A percentile compares a stretch with the other conserved stretches of the same genome.
Evolutionary conservation across 53 echinoderm and acorn worm species (phyloP).

Genomic region (Crossaster papposus): DNA sequence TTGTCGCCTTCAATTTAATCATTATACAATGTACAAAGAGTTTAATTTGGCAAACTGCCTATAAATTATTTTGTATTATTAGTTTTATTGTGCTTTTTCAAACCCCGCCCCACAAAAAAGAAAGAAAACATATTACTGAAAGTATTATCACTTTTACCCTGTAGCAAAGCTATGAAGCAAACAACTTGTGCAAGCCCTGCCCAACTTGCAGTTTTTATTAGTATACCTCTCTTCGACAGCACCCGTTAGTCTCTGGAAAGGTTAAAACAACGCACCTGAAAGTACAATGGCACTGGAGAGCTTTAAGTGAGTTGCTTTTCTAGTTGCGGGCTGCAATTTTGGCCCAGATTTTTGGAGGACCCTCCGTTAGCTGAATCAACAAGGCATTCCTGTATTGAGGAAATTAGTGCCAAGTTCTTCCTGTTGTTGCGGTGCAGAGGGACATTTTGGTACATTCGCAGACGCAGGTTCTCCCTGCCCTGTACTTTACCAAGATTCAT

Average conservation of each 20-base stretch:
- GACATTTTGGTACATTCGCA: slow-evolving; percentile 24
- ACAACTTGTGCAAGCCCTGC: neutral
- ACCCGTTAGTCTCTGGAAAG: slow-evolving; percentile 41
- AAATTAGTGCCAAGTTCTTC: slow-evolving; percentile 51
- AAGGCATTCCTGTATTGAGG: slow-evolving; percentile 36
- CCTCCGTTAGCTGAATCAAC: slow-evolving; percentile 46
- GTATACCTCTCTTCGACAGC: slow-evolving; percentile 9
- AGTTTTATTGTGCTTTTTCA: too few relatives aligned
- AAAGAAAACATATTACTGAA: too few relatives aligned
- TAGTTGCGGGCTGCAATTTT: slow-evolving; percentile 33
- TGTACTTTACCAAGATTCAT: neutral
- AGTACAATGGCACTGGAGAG: slow-evolving; percentile 40
- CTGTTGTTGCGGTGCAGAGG: neutral
- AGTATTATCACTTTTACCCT: too few relatives aligned
- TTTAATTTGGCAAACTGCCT: too few relatives aligned
- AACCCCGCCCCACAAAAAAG: too few relatives aligned
- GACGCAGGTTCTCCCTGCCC: neutral
- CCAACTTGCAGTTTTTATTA: neutral
- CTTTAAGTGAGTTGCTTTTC: slow-evolving; percentile 7
- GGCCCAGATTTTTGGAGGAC: slow-evolving; percentile 47
- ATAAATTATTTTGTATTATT: too few relatives aligned
- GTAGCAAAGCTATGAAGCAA: neutral
- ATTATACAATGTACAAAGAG: slow-evolving; percentile 5
- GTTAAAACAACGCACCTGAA: slow-evolving; percentile 59
- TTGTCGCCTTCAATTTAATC: too few relatives aligned